A percentile compares a stretch with the other conserved stretches of the same genome.
Evolutionary conservation across 1,140 invertebrate genomes (phyloP).

Genomic region (Andricus grossulariae): DNA sequence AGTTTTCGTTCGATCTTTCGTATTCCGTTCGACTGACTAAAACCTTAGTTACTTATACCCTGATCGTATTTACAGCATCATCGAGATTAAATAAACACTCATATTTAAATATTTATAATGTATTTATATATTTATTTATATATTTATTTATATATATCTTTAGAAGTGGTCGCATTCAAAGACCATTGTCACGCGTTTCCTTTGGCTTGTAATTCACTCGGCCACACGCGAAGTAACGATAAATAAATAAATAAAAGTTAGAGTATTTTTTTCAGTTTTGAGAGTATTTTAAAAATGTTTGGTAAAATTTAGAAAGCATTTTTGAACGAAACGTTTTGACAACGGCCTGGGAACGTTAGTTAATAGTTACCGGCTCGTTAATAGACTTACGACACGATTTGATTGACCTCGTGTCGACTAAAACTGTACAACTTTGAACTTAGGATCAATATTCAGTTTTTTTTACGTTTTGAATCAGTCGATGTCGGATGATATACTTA

Average conservation of each 20-base stretch:
- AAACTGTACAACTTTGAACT: conserved; percentile 31
- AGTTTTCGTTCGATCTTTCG: conserved; percentile 35
- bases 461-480: conserved; percentile 45
- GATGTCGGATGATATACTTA: conserved; percentile 47
- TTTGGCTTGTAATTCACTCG: conserved; percentile 10
- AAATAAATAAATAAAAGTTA: conserved; percentile 7
- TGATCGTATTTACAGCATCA: conserved; percentile 68
- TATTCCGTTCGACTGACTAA: conserved; percentile 28
- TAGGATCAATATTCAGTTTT: conserved; percentile 31
- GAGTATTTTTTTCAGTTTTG: background rate
- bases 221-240: background rate
- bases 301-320: background rate
- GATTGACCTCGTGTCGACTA: conserved; percentile 5
- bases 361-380: conserved; percentile 7
- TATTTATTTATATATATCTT: conserved; percentile 35
- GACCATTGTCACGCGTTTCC: conserved; percentile 37
- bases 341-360: conserved; percentile 17
- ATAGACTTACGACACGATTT: conserved; percentile 6
- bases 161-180: conserved; percentile 48
- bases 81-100: conserved; percentile 52
- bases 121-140: conserved; percentile 39
- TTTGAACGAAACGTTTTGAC: conserved; percentile 11
- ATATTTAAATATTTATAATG: conserved; percentile 44
- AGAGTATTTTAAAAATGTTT: background rate
- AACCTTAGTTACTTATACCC: conserved; percentile 65